Conservation (phyloP, 2,888 invertebrate genomes). For the Tineola bisselliella region DNA sequence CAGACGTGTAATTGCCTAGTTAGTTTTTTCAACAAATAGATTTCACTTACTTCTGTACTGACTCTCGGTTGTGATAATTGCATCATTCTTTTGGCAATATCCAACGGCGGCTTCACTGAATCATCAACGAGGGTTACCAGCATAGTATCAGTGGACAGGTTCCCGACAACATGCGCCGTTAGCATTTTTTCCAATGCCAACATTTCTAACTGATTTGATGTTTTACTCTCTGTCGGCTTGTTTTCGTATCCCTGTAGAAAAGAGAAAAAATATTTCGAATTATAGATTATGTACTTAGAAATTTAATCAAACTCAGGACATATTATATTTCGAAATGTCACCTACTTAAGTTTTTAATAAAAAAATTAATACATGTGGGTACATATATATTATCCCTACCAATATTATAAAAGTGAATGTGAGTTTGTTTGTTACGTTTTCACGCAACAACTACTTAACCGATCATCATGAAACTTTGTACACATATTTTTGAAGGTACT, state of each 20-base stretch:
- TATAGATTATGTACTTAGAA: neutral
- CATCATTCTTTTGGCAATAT: slow-evolving; percentile 65
- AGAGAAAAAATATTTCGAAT: slow-evolving; percentile 14
- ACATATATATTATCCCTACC: no score
- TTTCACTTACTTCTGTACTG: slow-evolving; percentile 30
- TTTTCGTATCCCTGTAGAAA: slow-evolving; percentile 66
- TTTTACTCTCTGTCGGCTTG: slow-evolving; percentile 62
- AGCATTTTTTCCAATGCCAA: slow-evolving; percentile 73
- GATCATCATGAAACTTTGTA: no score
- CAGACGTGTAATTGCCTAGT: neutral
- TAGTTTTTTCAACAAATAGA: neutral
- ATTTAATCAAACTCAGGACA: no score
- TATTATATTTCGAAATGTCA: no score
- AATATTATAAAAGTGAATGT: no score
- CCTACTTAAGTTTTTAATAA: no score
- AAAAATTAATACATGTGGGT: no score
- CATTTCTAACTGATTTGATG: slow-evolving; percentile 73
- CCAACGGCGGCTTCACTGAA: slow-evolving; percentile 59
- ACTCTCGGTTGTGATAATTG: slow-evolving; percentile 50
- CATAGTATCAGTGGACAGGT: slow-evolving; percentile 59
- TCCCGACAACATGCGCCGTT: slow-evolving; percentile 67
- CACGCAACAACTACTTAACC: no score
- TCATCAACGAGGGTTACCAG: slow-evolving; percentile 72
- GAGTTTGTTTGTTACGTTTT: no score
- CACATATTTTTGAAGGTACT: no score